Evolutionary conservation across 2,797 vertebrate species (phyloP), one percentile per base, ranked within the genome.

Genomic region (Sebastes matsubarae): DNA sequence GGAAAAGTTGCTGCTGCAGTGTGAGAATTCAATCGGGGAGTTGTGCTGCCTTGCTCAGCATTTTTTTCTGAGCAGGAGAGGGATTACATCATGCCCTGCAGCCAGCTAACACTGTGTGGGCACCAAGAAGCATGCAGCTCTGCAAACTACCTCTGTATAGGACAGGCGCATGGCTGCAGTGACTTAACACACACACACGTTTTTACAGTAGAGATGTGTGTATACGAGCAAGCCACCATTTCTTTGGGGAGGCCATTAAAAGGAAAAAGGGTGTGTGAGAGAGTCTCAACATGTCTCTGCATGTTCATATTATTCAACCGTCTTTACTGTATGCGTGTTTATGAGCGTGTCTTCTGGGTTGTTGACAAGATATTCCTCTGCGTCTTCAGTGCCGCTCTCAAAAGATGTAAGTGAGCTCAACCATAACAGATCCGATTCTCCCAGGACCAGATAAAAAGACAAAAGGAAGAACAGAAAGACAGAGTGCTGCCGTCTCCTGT

Each of bases 1-100:
- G 71, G 22, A 71, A 78, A 80, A 84, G 77, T 68, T 69, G 61
- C 70, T 77, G 86, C 82, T 84, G 87, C 91, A 85, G 77, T 78
- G 66, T 77, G 65, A 90, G 86, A 80, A 87, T 76, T 76, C 77
- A 88, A 75, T 92, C 74, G 67, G 68, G 70, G 85, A 86, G 58
- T 30, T 68, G 71, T 24, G 74, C 71, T 86, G 80, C 88, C 77
- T 89, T 84, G 84, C 86, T 93, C 92, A 92, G 92, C 91, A 81
- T 29, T 68, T 89, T 86, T 84, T 77, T 84, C 29, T 61, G 22
- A 70, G 77, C 64, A 86, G 74, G 74, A 81, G 66, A 68, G 66
- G 69, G 90, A 91, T 94, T 89, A 93, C 88, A 88, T 93, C 87
- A 92, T 71, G 73, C 68, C 84, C 80, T 82, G 85, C 82, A 92